phyloP scores from a whole-genome alignment of 2,888 invertebrate species.

The Nephrotoma flavescens region DNA sequence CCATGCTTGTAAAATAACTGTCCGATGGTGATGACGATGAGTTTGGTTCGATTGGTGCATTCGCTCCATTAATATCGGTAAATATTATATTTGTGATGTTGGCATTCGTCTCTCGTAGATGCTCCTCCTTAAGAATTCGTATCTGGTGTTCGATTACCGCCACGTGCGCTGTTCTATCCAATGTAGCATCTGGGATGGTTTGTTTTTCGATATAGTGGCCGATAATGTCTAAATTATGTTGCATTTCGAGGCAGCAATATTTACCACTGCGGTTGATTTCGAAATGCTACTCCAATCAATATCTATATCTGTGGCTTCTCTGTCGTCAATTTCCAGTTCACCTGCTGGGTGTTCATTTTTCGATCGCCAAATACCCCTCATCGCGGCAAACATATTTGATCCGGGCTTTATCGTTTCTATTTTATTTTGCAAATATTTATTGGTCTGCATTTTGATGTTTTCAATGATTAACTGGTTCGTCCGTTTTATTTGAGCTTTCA shows the following conservation, averaged over 20 bases:
- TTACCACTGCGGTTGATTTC: not conserved
- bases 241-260: not conserved
- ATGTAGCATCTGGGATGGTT: too few relatives aligned
- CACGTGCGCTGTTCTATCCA: too few relatives aligned
- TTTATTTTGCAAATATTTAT: not conserved
- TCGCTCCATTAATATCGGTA: too few relatives aligned
- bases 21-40: not conserved
- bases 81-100: too few relatives aligned
- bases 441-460: not conserved
- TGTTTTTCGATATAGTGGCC: too few relatives aligned
- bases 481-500: not conserved
- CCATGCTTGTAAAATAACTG: not conserved
- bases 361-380: not conserved
- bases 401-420: not conserved
- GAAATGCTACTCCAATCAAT: not conserved
- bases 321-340: not conserved
- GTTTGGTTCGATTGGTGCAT: too few relatives aligned
- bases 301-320: not conserved
- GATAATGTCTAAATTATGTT: not conserved
- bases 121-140: too few relatives aligned
- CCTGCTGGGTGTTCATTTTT: not conserved
- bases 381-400: not conserved
- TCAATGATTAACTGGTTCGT: not conserved
- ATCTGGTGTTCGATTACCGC: too few relatives aligned
- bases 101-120: too few relatives aligned